These are phyloP conservation scores for Apomyelois bistriatella DNA, from an alignment of 2,888 invertebrate genomes.

Conservation along the genomic window DNA sequence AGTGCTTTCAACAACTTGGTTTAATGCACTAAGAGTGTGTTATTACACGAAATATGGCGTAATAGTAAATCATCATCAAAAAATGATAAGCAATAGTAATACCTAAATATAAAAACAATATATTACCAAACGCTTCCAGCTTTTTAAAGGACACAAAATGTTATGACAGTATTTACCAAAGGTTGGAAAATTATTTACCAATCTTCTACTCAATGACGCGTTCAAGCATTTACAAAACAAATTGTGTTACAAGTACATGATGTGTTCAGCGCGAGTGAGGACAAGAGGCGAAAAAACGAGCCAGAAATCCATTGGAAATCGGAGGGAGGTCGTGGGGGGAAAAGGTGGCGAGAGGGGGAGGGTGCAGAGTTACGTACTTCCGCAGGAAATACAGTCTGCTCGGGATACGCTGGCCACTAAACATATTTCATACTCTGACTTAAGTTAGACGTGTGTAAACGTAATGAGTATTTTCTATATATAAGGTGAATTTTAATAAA, in stretches of 20 bases:
- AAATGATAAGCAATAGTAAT: too few species aligned
- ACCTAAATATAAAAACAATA: too few species aligned
- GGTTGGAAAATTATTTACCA: conserved; percentile 31
- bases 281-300: conserved; percentile 49
- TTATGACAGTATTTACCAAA: neutral
- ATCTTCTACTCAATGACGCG: conserved; percentile 30
- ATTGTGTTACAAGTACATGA: conserved; percentile 51
- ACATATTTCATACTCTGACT: conserved; percentile 34
- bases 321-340: conserved; percentile 27
- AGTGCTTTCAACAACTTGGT: too few species aligned
- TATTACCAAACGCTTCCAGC: too few species aligned
- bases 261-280: conserved; percentile 52
- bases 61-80: too few species aligned
- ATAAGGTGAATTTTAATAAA: too few species aligned
- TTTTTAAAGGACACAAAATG: neutral
- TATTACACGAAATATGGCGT: too few species aligned
- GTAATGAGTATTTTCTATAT: conserved; percentile 3
- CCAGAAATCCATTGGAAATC: conserved; percentile 53
- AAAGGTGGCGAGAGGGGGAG: conserved; percentile 19
- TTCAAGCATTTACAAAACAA: conserved; percentile 44
- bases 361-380: conserved; percentile 24
- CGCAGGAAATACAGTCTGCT: conserved; percentile 52
- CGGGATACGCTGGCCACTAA: conserved; percentile 40
- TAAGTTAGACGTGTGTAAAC: conserved; percentile 1
- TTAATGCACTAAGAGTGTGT: too few species aligned